Evolutionary conservation across 2,797 vertebrate species (phyloP), one percentile per base, ranked within the genome.

Genomic region (Anguilla megastoma): DNA sequence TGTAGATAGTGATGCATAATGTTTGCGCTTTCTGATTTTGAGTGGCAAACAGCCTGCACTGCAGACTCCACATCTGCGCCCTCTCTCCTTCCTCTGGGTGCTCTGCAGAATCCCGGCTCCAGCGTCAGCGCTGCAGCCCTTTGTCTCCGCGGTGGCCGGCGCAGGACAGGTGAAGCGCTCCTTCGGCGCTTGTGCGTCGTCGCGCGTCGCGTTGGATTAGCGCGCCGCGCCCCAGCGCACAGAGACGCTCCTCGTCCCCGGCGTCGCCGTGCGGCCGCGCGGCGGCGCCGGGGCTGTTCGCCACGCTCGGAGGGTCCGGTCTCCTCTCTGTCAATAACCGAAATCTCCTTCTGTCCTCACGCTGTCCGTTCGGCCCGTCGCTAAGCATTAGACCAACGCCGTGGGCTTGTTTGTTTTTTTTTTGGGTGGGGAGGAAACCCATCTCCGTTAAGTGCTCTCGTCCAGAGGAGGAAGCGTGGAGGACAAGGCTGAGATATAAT

Each of bases 191-290:
- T 33, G 56, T 87, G 84, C 79, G 84, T 87, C 86, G 76, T 87
- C 12, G 36, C 50, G 88, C 71, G 63, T 74, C 86, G 16, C 48
- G 80, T 89, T 87, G 48, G 86, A 89, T 84, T 58, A 66, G 56
- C 50, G 69, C 58, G 8, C 58, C 36, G 71, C 41, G 86, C 60
- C n/a, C 80, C 83, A 54, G 56, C 85, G 12, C 24, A 48, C 8
- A 21, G 50, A 71, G 69, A 41, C 45, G 69, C 36, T 69, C 45
- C 76, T 48, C 24, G 85, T 41, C 54, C 14, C 30, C 60, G 4
- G 85, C 79, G 36, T 41, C 45, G 76, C 24, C 30, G 27, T 76
- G 76, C 60, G 24, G 58, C n/a, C 8, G 33, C 30, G 21, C 33
- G 30, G 30, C 7, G 6, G 27, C 9, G 79, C 50, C 50, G 41